Conservation (phyloP, 2,888 invertebrate species). For the Tiphia femorata region DNA sequence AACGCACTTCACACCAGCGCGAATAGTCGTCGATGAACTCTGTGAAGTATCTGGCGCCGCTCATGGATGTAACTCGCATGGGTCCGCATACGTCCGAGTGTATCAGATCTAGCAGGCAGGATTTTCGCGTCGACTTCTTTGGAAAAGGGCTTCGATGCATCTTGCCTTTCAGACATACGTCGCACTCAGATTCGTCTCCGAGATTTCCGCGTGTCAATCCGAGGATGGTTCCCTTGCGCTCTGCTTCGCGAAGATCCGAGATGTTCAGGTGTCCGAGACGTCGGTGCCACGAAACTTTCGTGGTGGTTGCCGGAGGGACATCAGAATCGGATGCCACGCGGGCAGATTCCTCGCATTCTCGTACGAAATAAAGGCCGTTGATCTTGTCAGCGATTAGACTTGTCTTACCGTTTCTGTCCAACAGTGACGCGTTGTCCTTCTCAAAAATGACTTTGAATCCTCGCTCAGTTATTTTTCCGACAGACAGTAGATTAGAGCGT, state of each 20-base stretch:
- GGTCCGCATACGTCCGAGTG: conserved; percentile 27
- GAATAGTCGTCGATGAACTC: conserved; percentile 17
- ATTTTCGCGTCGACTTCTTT: neutral
- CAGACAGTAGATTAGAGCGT: conserved; percentile 11
- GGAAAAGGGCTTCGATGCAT: conserved; percentile 25
- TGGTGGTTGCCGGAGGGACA: neutral
- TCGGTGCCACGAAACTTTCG: conserved; percentile 15
- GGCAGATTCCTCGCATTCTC: neutral
- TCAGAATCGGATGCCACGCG: neutral
- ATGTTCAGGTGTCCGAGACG: conserved; percentile 17
- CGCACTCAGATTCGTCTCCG: conserved; percentile 2
- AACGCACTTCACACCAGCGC: conserved; percentile 7
- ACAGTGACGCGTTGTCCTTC: neutral
- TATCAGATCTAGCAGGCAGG: conserved; percentile 20
- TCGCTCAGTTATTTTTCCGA: conserved; percentile 11
- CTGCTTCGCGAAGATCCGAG: conserved; percentile 6
- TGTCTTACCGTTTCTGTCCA: neutral
- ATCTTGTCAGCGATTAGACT: conserved; percentile 3
- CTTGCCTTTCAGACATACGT: conserved; percentile 23
- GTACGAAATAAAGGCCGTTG: conserved; percentile 10
- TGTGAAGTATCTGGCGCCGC: conserved; percentile 7
- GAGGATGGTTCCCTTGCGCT: conserved; percentile 7
- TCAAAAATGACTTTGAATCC: neutral
- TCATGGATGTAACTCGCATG: neutral
- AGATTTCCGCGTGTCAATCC: conserved; percentile 4